Base-by-base conservation (phyloP, 2,888 invertebrate genomes). In the Eubasilissa splendida region DNA sequence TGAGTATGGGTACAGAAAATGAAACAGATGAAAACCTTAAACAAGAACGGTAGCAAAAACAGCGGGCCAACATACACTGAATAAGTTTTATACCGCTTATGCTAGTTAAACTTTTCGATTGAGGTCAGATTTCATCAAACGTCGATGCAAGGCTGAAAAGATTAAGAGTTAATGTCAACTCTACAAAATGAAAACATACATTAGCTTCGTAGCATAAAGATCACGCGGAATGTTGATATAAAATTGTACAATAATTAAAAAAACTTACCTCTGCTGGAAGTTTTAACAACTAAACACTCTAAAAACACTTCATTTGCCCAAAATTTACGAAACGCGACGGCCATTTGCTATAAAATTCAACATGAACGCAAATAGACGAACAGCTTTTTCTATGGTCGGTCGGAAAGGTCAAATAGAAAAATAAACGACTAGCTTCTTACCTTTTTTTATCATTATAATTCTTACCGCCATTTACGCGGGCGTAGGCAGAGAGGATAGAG, bases 261-360 rank as follows among this genome's bases (percentile, higher is more conserved):
- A 73, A 63, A 58, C 80, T 74, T 73, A 80, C 80, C 80, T 77
- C 68, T 58, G 63, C 70, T 54, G 12, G 14, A 66, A 52, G 65
- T 71, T 78, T 74, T 75, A 81, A 81, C 31, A 56, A 58, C 65
- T 81, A 81, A 56, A 60, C 59, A 59, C 63, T 56, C 58, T 14
- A 75, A 75, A n/a, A 81, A 81, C 71, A 81, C 65, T 74, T 80
- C 66, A 74, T 65, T 79, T 71, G 77, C 54, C 76, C 78, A 76
- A 75, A 81, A 76, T 70, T 75, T 65, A 81, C 53, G 65, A 79
- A 75, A 71, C 79, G 68, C 66, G 65, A 79, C 79, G 79, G 81
- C 81, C 81, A 81, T 81, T 81, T 81, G 81, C 81, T 79, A 78
- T 54, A 68, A 58, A 33, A 56, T 63, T 76, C 54, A 53, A 76